Conservation (phyloP, 92 coral and sea anemone genomes). For the Phenganax subtilis region DNA sequence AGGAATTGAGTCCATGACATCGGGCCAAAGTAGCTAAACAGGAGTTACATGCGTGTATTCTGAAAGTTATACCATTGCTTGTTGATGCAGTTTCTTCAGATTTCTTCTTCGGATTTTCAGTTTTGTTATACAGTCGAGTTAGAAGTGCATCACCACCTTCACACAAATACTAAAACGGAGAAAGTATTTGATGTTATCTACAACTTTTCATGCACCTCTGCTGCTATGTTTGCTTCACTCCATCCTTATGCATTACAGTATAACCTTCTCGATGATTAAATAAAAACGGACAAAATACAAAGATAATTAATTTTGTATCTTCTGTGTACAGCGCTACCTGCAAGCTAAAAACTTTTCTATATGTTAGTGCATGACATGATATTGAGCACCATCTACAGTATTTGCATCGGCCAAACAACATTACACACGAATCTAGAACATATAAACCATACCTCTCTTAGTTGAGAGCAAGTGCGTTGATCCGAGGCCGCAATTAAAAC, state of each 20-base stretch:
- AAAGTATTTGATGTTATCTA: not conserved
- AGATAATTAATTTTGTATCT: too few relatives aligned
- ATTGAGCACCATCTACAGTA: not conserved
- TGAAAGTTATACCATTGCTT: constrained; percentile 4
- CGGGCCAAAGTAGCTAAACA: too few relatives aligned
- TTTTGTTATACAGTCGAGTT: constrained; percentile 69
- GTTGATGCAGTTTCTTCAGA: constrained; percentile 23
- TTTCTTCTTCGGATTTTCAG: constrained; percentile 12
- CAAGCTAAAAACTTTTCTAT: too few relatives aligned
- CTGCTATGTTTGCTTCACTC: too few relatives aligned
- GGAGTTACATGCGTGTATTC: not conserved
- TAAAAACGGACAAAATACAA: too few relatives aligned
- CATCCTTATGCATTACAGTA: too few relatives aligned
- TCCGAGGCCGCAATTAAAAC: constrained; percentile 89
- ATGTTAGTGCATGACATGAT: too few relatives aligned
- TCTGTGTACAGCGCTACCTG: too few relatives aligned
- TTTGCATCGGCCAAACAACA: not conserved
- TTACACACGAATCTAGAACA: not conserved
- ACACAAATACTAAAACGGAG: constrained; percentile 60
- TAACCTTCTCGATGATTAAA: not conserved
- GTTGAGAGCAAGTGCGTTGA: constrained; percentile 86
- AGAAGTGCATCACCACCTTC: constrained; percentile 72
- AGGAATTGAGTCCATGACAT: too few relatives aligned
- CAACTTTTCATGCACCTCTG: not conserved
- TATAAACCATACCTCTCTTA: constrained; percentile 61